A percentile compares a stretch with the other conserved stretches of the same genome.
phyloP scores from a whole-genome alignment of 2,888 invertebrate genomes.

The Reticulitermes lucifugus region DNA sequence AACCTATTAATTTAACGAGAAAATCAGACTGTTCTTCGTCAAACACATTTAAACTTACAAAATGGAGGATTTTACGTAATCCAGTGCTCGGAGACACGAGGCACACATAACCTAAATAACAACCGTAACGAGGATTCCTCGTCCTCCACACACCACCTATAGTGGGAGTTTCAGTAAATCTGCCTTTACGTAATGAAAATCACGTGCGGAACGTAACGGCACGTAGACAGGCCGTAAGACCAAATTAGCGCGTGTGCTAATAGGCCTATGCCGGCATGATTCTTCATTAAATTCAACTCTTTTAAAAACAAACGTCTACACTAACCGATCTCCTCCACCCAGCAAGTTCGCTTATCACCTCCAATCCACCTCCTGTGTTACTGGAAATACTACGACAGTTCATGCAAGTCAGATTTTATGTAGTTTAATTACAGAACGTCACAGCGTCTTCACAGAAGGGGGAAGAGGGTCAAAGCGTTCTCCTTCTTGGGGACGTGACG shows the following conservation, averaged over 20 bases:
- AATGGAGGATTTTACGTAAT: neutral
- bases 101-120: neutral
- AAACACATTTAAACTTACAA: neutral
- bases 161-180: neutral
- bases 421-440: too few relatives aligned
- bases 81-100: neutral
- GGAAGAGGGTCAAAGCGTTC: too few relatives aligned
- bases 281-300: neutral
- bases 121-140: neutral
- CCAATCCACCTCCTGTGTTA: too few relatives aligned
- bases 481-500: too few relatives aligned
- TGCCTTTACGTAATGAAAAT: slow-evolving; percentile 15
- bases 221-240: neutral
- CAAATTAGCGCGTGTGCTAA: neutral
- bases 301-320: neutral
- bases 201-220: neutral
- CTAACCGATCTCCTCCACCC: too few relatives aligned
- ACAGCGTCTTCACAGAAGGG: too few relatives aligned
- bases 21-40: too few relatives aligned
- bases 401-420: too few relatives aligned
- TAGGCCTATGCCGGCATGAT: neutral
- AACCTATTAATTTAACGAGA: neutral
- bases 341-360: too few relatives aligned
- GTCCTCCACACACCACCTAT: neutral
- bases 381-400: too few relatives aligned